Evolutionary conservation across 2,888 invertebrate species (phyloP), one percentile per base, ranked within the genome.

Genomic region (Taenaris catops): DNA sequence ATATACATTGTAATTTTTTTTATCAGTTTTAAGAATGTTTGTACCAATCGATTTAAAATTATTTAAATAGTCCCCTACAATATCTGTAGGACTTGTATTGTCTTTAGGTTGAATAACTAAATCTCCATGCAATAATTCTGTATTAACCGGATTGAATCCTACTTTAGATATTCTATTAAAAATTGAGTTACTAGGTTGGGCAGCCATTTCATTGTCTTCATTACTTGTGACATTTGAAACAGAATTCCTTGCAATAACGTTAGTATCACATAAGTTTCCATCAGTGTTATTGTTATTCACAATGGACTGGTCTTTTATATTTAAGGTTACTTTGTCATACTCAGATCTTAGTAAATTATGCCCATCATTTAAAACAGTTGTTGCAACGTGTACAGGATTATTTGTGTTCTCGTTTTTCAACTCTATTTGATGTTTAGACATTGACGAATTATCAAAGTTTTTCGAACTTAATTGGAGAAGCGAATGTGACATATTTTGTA

Each of bases 401-500:
- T n/a, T n/a, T n/a, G n/a, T n/a, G n/a, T n/a, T n/a, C n/a, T n/a
- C n/a, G n/a, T n/a, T n/a, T n/a, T n/a, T n/a, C n/a, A n/a, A n/a
- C n/a, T n/a, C n/a, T n/a, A n/a, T n/a, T n/a, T n/a, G n/a, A n/a
- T n/a, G n/a, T n/a, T n/a, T n/a, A n/a, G n/a, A n/a, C n/a, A n/a
- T n/a, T n/a, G n/a, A n/a, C n/a, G n/a, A n/a, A n/a, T n/a, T n/a
- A n/a, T n/a, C n/a, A n/a, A n/a, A n/a, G n/a, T n/a, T 27, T 10
- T 26, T 7, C 4, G 21, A 20, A 29, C 31, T 46, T 26, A 46
- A 38, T 45, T 56, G 43, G 34, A 79, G 51, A 46, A 78, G 53
- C 8, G 63, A 58, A 53, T 78, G 54, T 2, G 79, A 76, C 46
- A 73, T 56, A 8, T 62, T 55, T 55, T 80, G 74, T 41, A 79